A percentile compares a stretch with the other conserved stretches of the same genome.
Evolutionary conservation across 2,113 vertebrate genomes (phyloP).

Genomic region (Sinocyclocheilus maitianheensis): DNA sequence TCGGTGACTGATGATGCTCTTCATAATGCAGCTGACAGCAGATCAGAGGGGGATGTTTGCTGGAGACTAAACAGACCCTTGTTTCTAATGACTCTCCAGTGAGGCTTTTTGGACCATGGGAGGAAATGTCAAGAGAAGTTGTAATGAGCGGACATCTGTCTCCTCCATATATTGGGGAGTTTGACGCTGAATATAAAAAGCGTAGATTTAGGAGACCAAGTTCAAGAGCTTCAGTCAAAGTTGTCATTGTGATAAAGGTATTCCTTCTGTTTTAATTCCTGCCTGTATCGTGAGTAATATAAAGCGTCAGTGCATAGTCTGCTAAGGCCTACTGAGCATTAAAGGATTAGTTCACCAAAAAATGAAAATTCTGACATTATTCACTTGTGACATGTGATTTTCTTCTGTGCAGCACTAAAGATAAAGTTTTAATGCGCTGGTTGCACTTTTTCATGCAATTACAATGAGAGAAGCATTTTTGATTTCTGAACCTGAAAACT

Average conservation of each 20-base stretch:
- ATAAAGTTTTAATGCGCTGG: too few relatives aligned
- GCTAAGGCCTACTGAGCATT: background rate
- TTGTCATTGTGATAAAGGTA: constrained; percentile 20
- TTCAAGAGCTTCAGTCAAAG: constrained; percentile 17
- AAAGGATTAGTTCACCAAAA: constrained; percentile 7
- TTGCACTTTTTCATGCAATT: background rate
- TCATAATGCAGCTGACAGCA: constrained; percentile 47
- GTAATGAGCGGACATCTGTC: constrained; percentile 33
- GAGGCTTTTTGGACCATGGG: constrained; percentile 25
- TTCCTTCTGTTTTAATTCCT: constrained; percentile 4
- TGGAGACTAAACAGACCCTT: constrained; percentile 36
- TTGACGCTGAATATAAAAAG: constrained; percentile 21
- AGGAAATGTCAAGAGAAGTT: constrained; percentile 40
- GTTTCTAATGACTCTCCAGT: constrained; percentile 42
- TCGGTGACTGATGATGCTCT: constrained; percentile 35
- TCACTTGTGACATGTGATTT: background rate
- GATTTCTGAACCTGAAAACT: too few relatives aligned
- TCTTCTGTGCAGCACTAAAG: background rate
- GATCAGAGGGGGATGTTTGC: constrained; percentile 48
- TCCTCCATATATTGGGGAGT: constrained; percentile 23
- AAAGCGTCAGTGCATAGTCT: background rate
- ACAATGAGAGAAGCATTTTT: background rate
- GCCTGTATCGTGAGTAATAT: constrained; percentile 12
- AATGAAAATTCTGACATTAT: background rate
- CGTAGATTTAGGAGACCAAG: background rate